A percentile compares a stretch with the other conserved stretches of the same genome.
phyloP scores from a whole-genome alignment of 2,888 invertebrate genomes.

The Drosophila putrida region DNA sequence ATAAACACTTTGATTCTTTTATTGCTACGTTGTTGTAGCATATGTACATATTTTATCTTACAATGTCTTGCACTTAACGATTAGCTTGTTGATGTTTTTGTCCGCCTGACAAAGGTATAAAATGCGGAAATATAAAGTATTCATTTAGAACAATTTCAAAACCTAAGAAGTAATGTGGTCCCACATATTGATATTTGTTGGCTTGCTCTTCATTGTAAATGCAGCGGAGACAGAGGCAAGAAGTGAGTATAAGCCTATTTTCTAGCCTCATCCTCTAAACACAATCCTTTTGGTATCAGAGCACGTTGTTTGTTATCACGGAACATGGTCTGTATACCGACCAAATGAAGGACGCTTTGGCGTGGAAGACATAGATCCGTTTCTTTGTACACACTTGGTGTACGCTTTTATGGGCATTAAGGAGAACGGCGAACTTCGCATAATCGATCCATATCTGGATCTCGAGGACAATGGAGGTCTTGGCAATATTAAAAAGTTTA shows the following conservation, averaged over 20 bases:
- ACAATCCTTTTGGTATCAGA: slow-evolving; percentile 84
- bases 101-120: slow-evolving; percentile 33
- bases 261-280: not conserved
- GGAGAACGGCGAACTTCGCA: slow-evolving; percentile 86
- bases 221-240: slow-evolving; percentile 6
- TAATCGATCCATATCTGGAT: slow-evolving; percentile 89
- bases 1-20: slow-evolving; percentile 62
- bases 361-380: slow-evolving; percentile 88
- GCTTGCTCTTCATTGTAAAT: slow-evolving; percentile 12
- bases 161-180: slow-evolving; percentile 29
- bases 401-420: slow-evolving; percentile 91
- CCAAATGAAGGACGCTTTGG: slow-evolving; percentile 88
- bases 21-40: slow-evolving; percentile 64
- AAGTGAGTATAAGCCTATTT: slow-evolving; percentile 34
- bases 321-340: slow-evolving; percentile 91
- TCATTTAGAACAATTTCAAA: slow-evolving; percentile 2
- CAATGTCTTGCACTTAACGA: slow-evolving; percentile 52
- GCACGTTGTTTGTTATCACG: slow-evolving; percentile 90
- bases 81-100: slow-evolving; percentile 30
- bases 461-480: slow-evolving; percentile 88
- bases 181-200: slow-evolving; percentile 4
- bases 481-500: slow-evolving; percentile 84
- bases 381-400: slow-evolving; percentile 90
- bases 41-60: slow-evolving; percentile 29
- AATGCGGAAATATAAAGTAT: slow-evolving; percentile 13